Evolutionary conservation across 2,888 invertebrate species (phyloP).

Genomic region (Chrysina gloriosa): DNA sequence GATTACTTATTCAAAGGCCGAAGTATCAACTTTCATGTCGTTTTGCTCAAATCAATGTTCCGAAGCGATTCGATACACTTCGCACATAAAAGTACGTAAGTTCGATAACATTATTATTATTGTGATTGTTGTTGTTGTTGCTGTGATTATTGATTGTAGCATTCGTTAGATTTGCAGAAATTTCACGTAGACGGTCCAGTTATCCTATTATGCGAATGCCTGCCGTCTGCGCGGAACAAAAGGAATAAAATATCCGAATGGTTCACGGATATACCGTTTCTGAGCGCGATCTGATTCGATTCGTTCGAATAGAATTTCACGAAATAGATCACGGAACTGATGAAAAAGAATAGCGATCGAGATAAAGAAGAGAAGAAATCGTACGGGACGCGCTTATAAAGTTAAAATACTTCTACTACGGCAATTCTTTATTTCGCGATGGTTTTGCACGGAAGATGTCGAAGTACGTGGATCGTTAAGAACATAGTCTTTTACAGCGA

Average conservation of each 20-base stretch:
- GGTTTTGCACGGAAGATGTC: too few relatives aligned
- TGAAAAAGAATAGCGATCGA: neutral
- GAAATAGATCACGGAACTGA: slow-evolving; percentile 5
- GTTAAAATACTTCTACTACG: neutral
- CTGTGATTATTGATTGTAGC: too few relatives aligned
- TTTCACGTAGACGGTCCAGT: slow-evolving; percentile 12
- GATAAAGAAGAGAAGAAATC: neutral
- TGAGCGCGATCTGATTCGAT: slow-evolving; percentile 25
- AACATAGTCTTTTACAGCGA: too few relatives aligned
- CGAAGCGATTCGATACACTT: neutral
- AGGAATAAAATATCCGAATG: neutral
- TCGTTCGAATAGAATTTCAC: slow-evolving; percentile 20
- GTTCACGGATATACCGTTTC: slow-evolving; percentile 25
- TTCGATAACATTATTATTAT: neutral
- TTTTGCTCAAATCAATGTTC: neutral
- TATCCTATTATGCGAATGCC: slow-evolving; percentile 14
- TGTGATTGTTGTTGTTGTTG: neutral
- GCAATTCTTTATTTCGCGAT: neutral
- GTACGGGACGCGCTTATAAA: neutral
- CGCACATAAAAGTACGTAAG: neutral
- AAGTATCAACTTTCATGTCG: neutral
- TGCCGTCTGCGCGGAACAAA: slow-evolving; percentile 4
- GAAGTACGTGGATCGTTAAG: too few relatives aligned
- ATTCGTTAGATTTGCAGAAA: slow-evolving; percentile 4
- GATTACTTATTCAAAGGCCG: too few relatives aligned